Percentiles rank a stretch among this genome's conserved stretches.
phyloP scores from a whole-genome alignment of 2,888 invertebrate species.

The Eucriotettix oculatus region DNA sequence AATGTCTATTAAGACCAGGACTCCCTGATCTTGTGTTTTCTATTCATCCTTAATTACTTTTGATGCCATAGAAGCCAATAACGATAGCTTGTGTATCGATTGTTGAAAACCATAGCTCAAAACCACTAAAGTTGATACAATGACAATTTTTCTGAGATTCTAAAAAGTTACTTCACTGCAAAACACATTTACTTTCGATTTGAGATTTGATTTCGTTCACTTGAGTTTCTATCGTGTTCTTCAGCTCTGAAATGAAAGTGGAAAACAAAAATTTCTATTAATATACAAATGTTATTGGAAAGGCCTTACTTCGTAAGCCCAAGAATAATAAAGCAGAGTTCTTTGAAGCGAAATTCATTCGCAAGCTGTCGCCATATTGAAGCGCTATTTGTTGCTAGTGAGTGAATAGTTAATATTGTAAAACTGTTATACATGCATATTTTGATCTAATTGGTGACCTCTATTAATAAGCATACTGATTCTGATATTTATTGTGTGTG shows the following conservation, averaged over 20 bases:
- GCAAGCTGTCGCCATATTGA: neutral
- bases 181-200: conserved; percentile 90
- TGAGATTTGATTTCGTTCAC: conserved; percentile 92
- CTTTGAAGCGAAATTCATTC: neutral
- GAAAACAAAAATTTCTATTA: conserved; percentile 14
- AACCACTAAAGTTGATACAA: neutral
- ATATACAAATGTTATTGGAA: neutral
- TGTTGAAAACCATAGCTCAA: neutral
- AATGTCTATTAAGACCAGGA: conserved; percentile 3
- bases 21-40: neutral
- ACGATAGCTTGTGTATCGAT: neutral
- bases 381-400: neutral
- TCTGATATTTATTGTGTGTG: no score
- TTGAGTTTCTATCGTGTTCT: conserved; percentile 93
- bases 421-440: no score
- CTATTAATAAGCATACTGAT: no score
- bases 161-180: conserved; percentile 55
- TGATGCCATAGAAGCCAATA: neutral
- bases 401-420: no score
- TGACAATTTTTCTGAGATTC: neutral
- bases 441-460: no score
- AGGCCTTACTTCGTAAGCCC: neutral
- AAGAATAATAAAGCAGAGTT: neutral
- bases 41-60: neutral
- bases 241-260: conserved; percentile 75